phyloP scores from a whole-genome alignment of 2,888 invertebrate species.

The Tenthredo scrophulariae region DNA sequence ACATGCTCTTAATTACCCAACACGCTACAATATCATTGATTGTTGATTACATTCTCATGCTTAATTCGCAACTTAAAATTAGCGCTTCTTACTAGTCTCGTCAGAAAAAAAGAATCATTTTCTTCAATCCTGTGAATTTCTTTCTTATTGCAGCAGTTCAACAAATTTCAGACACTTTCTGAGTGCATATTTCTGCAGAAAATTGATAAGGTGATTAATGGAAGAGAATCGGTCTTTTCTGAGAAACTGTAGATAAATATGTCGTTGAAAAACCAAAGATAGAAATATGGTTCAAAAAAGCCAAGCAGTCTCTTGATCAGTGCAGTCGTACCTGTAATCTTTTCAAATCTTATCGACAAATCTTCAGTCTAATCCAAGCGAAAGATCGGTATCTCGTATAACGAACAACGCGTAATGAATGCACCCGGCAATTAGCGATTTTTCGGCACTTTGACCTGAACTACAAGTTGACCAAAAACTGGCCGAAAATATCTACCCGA shows the following conservation, averaged over 20 bases:
- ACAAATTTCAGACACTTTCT: neutral
- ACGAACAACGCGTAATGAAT: constrained; percentile 34
- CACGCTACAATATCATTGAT: constrained; percentile 2
- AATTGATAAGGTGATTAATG: neutral
- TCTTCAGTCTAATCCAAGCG: constrained; percentile 13
- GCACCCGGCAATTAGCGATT: constrained; percentile 54
- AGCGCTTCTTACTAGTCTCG: neutral
- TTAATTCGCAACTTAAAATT: neutral
- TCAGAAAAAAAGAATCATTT: neutral
- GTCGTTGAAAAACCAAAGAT: neutral
- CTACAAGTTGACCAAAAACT: constrained; percentile 45
- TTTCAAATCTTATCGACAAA: neutral
- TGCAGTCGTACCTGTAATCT: neutral
- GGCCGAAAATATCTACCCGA: constrained; percentile 14
- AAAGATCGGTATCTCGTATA: constrained; percentile 45
- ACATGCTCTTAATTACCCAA: neutral
- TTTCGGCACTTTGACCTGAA: constrained; percentile 54
- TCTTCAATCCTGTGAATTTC: neutral
- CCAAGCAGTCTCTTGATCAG: neutral
- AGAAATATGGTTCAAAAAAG: neutral
- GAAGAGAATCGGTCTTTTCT: neutral
- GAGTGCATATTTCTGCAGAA: neutral
- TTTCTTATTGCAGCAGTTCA: neutral
- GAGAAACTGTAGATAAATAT: neutral
- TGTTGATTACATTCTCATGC: neutral